Base-by-base conservation (phyloP, 2,113 vertebrate genomes). In the Arenaria interpres region DNA sequence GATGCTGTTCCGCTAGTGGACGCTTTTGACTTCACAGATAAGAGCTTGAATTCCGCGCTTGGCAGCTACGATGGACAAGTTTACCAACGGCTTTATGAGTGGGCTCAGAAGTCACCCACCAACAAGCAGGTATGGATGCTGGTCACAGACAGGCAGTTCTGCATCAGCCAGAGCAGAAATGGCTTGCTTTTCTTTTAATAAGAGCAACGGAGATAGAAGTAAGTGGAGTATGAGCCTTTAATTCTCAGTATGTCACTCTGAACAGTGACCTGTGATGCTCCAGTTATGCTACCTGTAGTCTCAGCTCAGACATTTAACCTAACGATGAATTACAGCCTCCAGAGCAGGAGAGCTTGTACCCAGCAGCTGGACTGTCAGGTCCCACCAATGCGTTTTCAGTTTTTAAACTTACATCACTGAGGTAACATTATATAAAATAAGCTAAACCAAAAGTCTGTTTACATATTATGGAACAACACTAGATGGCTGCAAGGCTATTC, bases 1-100 rank as follows among this genome's bases (percentile, higher is more conserved):
- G 98, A 98, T 7, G 98, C 98, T 32, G 94, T 98, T 83, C 96
- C 98, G 3, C 82, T 98, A 53, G 98, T 98, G 33, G 98, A 98
- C 2, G 98, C 98, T 21, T 98, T 98, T 64, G 98, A 98, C 95
- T 98, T 97, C 94, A 95, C 96, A 1, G 98, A 98, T 71, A 78
- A 95, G 57, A 72, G 46, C 86, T 78, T 98, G 92, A 97, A 98
- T 64, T 98, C 98, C 0, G 98, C 98, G 0, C 97, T 98, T 0
- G 98, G 98, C 88, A 97, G 96, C 54, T 98, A 97, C 0, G 98
- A 98, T 0, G 98, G 98, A 17, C 97, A 98, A 8, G 98, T 88
- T 72, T 98, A 98, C 46, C 96, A 98, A 27, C 96, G 98, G 30
- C 97, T 98, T n/a, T 98, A 98, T 4, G 90, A 98, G 27, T 98